phyloP scores from a whole-genome alignment of 2,888 invertebrate species.

The Hofmannophila pseudospretella region DNA sequence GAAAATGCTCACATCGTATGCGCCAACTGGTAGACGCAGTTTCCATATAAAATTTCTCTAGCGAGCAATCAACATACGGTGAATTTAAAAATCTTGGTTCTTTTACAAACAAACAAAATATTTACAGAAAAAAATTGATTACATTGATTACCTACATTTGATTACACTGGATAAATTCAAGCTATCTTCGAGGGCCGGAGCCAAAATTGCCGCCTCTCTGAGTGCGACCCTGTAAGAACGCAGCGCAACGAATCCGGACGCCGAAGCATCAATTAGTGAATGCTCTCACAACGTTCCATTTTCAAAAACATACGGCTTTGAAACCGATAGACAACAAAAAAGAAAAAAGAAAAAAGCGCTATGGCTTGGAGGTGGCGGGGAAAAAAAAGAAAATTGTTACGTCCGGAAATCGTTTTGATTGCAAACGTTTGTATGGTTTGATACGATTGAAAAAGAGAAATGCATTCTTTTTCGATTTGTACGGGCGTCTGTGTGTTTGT shows the following conservation, averaged over 20 bases:
- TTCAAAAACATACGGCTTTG: conserved; percentile 59
- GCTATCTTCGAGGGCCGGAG: no score
- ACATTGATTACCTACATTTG: no score
- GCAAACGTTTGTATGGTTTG: conserved; percentile 41
- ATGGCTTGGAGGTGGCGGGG: conserved; percentile 47
- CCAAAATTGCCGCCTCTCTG: no score
- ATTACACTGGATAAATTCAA: no score
- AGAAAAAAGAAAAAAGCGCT: conserved; percentile 33
- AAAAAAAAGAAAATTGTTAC: conserved; percentile 43
- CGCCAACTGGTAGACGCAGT: no score
- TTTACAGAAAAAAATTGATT: no score
- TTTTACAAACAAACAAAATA: no score
- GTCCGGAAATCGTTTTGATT: conserved; percentile 64
- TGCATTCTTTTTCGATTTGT: conserved; percentile 10
- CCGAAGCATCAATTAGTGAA: conserved; percentile 66
- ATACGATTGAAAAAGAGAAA: conserved; percentile 44
- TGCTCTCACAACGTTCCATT: conserved; percentile 54
- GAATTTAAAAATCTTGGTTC: no score
- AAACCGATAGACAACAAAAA: conserved; percentile 49
- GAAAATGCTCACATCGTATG: no score
- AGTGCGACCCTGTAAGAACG: conserved; percentile 19
- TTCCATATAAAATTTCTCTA: no score
- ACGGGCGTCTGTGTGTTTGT: neutral
- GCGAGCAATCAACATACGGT: no score
- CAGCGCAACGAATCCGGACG: conserved; percentile 49